Percentiles rank a stretch among this genome's conserved stretches.
phyloP scores from a whole-genome alignment of 2,113 vertebrate genomes.

The Odontophorus gujanensis region DNA sequence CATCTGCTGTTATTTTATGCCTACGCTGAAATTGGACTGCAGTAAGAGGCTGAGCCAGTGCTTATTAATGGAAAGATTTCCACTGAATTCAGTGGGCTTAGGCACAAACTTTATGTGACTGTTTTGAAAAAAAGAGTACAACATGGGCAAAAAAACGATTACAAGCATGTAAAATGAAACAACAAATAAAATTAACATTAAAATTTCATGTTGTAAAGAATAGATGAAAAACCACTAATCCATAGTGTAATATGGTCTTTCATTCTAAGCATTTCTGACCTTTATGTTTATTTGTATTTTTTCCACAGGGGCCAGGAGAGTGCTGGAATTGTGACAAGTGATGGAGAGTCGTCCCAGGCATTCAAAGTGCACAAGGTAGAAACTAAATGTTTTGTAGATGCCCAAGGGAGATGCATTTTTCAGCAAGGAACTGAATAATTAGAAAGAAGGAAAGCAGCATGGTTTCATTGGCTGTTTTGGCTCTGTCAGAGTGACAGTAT shows the following conservation, averaged over 20 bases:
- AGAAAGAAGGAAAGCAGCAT: not conserved
- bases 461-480: not conserved
- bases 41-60: not conserved
- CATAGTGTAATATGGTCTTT: not conserved
- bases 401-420: not conserved
- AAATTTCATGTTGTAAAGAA: not conserved
- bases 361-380: conserved; percentile 94
- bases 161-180: not conserved
- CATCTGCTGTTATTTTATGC: conserved; percentile 14
- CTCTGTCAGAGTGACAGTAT: not conserved
- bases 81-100: conserved; percentile 1
- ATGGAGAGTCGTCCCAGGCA: conserved; percentile 87
- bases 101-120: conserved; percentile 9
- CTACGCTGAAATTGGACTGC: not conserved
- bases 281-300: conserved; percentile 30
- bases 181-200: not conserved
- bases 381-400: not conserved
- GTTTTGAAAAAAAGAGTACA: not conserved
- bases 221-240: not conserved
- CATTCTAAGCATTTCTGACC: not conserved
- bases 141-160: not conserved
- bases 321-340: conserved; percentile 94
- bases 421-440: not conserved
- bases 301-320: conserved; percentile 93
- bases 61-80: not conserved